These are phyloP conservation scores for Parapsyche elsis DNA, from an alignment of 1,140 invertebrate genomes.

Conservation along the genomic window DNA sequence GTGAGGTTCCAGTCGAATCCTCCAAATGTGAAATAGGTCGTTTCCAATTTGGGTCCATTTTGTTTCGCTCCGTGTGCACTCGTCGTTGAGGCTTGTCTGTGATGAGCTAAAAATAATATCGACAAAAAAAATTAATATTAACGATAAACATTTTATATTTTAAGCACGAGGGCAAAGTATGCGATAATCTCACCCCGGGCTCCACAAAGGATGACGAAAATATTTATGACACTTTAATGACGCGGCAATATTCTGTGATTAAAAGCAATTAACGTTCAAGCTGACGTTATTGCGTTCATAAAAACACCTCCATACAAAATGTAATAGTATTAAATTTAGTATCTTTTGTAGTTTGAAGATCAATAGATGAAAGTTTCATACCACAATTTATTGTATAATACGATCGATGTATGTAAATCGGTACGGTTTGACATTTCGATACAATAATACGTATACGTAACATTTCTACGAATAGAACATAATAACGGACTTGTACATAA, in stretches of 20 bases:
- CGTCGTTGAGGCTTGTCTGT: slow-evolving; percentile 40
- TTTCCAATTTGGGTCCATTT: slow-evolving; percentile 72
- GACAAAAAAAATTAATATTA: slow-evolving; percentile 14
- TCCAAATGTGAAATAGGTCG: slow-evolving; percentile 79
- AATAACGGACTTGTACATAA: no score
- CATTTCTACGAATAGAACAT: no score
- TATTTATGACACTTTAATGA: slow-evolving; percentile 30
- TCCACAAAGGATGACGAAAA: slow-evolving; percentile 4
- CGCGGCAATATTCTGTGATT: slow-evolving; percentile 20
- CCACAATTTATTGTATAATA: no score
- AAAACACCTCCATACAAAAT: background rate
- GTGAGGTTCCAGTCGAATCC: slow-evolving; percentile 89
- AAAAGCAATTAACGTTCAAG: slow-evolving; percentile 25
- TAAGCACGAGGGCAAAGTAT: background rate
- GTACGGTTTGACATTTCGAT: no score
- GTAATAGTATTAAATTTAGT: no score
- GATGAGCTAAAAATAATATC: slow-evolving; percentile 51
- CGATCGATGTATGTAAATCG: no score
- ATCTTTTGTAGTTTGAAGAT: no score
- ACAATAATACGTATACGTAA: no score
- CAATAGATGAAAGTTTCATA: no score
- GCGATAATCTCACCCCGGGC: background rate
- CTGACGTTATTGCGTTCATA: background rate
- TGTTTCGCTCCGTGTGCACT: slow-evolving; percentile 58
- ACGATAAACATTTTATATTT: background rate